A percentile compares a stretch with the other conserved stretches of the same genome.
Evolutionary conservation across 2,888 invertebrate genomes (phyloP).

Genomic region (Nomada goodeniana): DNA sequence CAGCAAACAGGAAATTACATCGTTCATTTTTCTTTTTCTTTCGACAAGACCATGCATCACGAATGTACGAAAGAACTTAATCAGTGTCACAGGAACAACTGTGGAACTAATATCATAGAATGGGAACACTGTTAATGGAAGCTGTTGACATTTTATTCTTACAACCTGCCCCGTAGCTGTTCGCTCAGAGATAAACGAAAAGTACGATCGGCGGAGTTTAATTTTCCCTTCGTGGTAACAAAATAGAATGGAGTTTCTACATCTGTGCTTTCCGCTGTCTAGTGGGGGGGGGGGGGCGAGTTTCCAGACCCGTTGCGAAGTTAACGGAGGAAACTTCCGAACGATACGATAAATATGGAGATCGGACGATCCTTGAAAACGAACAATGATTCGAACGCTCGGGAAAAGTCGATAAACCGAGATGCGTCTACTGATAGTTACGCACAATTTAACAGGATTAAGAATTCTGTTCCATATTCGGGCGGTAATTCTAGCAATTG

Average conservation of each 20-base stretch:
- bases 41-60: background rate
- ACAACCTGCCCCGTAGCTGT: background rate
- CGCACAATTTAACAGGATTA: constrained; percentile 2
- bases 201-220: constrained; percentile 42
- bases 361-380: constrained; percentile 67
- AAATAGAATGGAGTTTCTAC: constrained; percentile 37
- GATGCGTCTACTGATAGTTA: background rate
- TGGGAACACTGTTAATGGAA: background rate
- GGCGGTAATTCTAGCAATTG: background rate
- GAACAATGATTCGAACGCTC: constrained; percentile 35
- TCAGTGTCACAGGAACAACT: too few species aligned
- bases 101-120: too few species aligned
- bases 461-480: background rate
- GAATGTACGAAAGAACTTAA: too few species aligned
- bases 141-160: constrained; percentile 2
- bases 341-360: constrained; percentile 76
- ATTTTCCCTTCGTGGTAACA: constrained; percentile 50
- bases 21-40: background rate
- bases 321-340: constrained; percentile 61
- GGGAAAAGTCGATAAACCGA: background rate
- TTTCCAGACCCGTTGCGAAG: constrained; percentile 48
- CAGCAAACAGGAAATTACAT: constrained; percentile 1
- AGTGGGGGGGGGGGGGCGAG: constrained; percentile 40
- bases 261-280: constrained; percentile 26
- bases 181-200: background rate